Conservation (phyloP, 2,113 vertebrate genomes). For the Coreoperca whiteheadi region DNA sequence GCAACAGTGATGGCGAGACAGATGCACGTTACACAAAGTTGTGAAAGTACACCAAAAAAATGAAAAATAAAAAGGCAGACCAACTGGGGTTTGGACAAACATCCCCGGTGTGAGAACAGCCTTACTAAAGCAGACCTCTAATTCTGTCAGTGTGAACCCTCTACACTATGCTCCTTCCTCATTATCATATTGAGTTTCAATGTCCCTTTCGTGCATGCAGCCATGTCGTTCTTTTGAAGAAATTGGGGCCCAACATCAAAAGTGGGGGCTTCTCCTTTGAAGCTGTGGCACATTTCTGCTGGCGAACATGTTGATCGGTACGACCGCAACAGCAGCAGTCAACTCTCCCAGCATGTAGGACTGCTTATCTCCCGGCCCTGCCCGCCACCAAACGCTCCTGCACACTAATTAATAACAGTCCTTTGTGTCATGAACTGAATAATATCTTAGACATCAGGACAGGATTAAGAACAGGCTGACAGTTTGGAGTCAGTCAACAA, state of each 20-base stretch:
- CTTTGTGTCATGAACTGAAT: constrained; percentile 42
- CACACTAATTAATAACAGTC: constrained; percentile 55
- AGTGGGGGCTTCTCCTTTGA: constrained; percentile 25
- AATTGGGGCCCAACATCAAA: background rate
- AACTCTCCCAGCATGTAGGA: background rate
- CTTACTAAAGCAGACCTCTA: background rate
- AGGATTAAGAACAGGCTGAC: constrained; percentile 27
- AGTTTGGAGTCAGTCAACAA: background rate
- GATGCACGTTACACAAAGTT: background rate
- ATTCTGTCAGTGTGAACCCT: background rate
- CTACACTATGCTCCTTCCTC: background rate
- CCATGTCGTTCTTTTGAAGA: background rate
- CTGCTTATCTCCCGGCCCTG: constrained; percentile 15
- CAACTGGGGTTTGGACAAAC: background rate
- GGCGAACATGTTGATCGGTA: constrained; percentile 11
- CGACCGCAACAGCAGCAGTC: background rate
- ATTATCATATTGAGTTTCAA: background rate
- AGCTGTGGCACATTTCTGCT: constrained; percentile 10
- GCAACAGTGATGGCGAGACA: background rate
- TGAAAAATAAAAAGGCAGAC: no score
- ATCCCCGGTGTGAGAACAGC: background rate
- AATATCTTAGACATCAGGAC: constrained; percentile 33
- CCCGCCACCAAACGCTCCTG: constrained; percentile 33
- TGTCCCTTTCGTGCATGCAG: background rate
- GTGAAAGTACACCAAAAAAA: background rate